These are phyloP conservation scores for Porites evermanni DNA, from an alignment of 92 coral and sea anemone genomes.

Conservation along the genomic window DNA sequence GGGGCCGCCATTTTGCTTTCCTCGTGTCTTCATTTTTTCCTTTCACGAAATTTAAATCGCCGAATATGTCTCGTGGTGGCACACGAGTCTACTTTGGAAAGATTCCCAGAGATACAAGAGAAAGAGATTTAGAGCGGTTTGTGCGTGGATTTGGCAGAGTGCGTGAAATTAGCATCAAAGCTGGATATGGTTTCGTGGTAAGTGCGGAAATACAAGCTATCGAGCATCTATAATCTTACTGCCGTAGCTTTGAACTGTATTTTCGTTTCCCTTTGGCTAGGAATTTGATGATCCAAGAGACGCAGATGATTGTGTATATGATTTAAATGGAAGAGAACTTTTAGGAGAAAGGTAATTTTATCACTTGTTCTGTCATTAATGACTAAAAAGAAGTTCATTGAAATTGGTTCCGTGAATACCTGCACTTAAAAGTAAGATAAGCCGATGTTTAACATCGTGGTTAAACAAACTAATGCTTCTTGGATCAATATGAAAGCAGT, in stretches of 20 bases:
- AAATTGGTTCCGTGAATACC: neutral
- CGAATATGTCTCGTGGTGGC: constrained; percentile 90
- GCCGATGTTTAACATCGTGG: neutral
- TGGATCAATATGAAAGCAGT: neutral
- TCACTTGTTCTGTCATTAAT: neutral
- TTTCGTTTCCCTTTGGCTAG: constrained; percentile 48
- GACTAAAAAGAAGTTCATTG: neutral
- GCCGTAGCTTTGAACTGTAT: neutral
- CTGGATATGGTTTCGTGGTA: constrained; percentile 99
- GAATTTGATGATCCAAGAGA: constrained; percentile 95
- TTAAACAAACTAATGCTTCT: too few relatives aligned
- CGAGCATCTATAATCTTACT: neutral
- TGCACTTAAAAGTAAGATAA: neutral
- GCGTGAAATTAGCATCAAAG: constrained; percentile 94
- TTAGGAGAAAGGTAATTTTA: constrained; percentile 89
- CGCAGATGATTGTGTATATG: constrained; percentile 96
- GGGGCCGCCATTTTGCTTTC: constrained; percentile 57
- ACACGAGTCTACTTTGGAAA: constrained; percentile 98
- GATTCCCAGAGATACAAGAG: constrained; percentile 89
- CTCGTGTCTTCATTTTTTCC: constrained; percentile 2
- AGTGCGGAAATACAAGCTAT: constrained; percentile 30
- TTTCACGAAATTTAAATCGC: constrained; percentile 6
- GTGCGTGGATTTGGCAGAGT: constrained; percentile 92
- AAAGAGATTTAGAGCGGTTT: constrained; percentile 92
- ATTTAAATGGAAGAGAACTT: constrained; percentile 94